phyloP scores from a whole-genome alignment of 2,888 invertebrate species.

The Hoplodrina blanda region DNA sequence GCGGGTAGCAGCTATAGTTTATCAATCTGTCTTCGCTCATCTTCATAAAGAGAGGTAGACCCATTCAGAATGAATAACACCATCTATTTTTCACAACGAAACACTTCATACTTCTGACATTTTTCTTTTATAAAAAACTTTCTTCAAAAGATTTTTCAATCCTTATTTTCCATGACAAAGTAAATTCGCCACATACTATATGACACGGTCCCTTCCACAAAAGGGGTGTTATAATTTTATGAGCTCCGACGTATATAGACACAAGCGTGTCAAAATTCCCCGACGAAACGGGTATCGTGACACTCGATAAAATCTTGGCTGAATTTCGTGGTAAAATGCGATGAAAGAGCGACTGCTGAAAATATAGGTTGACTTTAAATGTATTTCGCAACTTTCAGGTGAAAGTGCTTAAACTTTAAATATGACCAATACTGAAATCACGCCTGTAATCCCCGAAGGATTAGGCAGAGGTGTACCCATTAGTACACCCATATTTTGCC shows the following conservation, averaged over 20 bases:
- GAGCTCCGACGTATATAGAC: slow-evolving; percentile 18
- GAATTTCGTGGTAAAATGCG: slow-evolving; percentile 10
- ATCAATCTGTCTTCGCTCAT: too few relatives aligned
- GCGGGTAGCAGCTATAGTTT: too few relatives aligned
- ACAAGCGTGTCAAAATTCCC: slow-evolving; percentile 40
- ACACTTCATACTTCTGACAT: neutral
- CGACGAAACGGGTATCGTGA: slow-evolving; percentile 13
- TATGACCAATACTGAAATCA: too few relatives aligned
- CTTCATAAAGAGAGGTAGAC: too few relatives aligned
- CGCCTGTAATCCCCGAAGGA: too few relatives aligned
- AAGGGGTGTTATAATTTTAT: slow-evolving; percentile 34
- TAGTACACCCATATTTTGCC: too few relatives aligned
- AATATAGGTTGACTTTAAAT: neutral
- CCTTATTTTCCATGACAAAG: slow-evolving; percentile 26
- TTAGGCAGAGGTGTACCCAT: too few relatives aligned
- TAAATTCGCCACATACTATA: neutral
- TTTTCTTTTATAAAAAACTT: neutral
- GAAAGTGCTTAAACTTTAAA: too few relatives aligned
- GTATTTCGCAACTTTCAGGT: neutral
- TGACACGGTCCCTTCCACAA: slow-evolving; percentile 18
- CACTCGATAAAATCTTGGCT: slow-evolving; percentile 39
- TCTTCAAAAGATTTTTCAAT: slow-evolving; percentile 14
- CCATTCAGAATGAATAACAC: neutral
- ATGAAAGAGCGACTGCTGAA: neutral
- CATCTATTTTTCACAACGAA: neutral